phyloP scores from a whole-genome alignment of 2,797 vertebrate genomes.

The Micrastur ruficollis region DNA sequence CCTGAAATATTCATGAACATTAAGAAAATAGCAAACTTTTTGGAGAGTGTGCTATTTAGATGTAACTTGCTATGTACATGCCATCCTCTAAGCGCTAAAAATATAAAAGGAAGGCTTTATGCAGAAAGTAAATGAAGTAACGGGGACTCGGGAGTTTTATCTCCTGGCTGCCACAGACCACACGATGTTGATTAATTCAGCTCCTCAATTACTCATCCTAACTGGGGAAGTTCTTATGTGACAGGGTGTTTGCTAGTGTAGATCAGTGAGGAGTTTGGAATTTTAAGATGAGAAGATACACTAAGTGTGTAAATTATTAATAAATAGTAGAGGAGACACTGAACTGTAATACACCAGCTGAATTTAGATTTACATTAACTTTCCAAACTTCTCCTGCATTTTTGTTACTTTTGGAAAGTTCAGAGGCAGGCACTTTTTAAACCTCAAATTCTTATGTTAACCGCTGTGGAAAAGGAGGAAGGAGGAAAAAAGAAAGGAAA shows the following conservation, averaged over 20 bases:
- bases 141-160: not conserved
- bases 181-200: not conserved
- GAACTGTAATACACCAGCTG: not conserved
- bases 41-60: not conserved
- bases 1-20: conserved; percentile 52
- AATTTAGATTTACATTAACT: not conserved
- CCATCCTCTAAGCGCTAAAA: not conserved
- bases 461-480: not conserved
- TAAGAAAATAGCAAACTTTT: not conserved
- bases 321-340: not conserved
- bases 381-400: not conserved
- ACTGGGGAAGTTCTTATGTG: not conserved
- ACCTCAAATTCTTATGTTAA: not conserved
- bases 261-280: not conserved
- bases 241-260: not conserved
- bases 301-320: not conserved
- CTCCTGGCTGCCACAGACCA: not conserved
- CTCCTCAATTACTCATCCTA: not conserved
- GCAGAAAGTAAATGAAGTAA: not conserved
- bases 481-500: not conserved
- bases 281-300: not conserved
- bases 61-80: not conserved
- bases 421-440: not conserved
- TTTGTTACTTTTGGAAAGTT: not conserved
- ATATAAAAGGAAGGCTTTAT: not conserved